These are phyloP conservation scores for Garrulus glandarius DNA, from an alignment of 2,797 vertebrate species.

Conservation along the genomic window DNA sequence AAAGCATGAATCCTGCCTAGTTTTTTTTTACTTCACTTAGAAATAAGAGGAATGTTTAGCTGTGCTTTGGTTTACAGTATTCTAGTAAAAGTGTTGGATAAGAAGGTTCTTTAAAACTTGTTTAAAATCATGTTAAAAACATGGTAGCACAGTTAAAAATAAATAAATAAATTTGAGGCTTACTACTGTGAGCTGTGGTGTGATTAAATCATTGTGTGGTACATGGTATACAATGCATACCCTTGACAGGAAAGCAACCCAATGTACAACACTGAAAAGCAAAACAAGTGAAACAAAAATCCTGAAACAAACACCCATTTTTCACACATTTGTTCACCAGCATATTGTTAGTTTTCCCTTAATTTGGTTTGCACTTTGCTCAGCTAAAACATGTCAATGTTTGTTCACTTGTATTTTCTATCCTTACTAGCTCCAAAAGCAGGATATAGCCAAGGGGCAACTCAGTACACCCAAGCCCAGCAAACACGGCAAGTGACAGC, in stretches of 20 bases:
- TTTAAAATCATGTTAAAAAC: neutral
- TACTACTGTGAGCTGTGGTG: neutral
- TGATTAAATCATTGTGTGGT: neutral
- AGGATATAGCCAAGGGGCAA: constrained; percentile 93
- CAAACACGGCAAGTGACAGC: constrained; percentile 96
- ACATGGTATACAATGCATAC: rapidly evolving
- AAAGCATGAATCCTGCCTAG: neutral
- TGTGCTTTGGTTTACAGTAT: neutral
- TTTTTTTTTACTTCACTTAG: neutral
- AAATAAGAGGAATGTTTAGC: neutral
- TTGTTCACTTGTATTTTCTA: neutral
- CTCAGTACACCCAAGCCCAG: constrained; percentile 94
- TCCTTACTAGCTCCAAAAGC: constrained; percentile 87
- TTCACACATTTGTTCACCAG: neutral
- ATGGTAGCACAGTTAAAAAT: neutral
- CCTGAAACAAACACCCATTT: neutral
- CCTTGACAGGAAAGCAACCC: neutral
- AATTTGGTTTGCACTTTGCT: neutral
- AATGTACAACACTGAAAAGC: neutral
- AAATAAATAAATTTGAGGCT: neutral
- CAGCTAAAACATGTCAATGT: neutral
- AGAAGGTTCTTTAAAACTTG: neutral
- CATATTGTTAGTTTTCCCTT: neutral
- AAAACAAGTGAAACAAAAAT: neutral
- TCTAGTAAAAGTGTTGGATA: neutral